A percentile compares a stretch with the other conserved stretches of the same genome.
These are phyloP conservation scores for Drosophila ironensis DNA, from an alignment of 1,140 invertebrate species.

Conservation along the genomic window DNA sequence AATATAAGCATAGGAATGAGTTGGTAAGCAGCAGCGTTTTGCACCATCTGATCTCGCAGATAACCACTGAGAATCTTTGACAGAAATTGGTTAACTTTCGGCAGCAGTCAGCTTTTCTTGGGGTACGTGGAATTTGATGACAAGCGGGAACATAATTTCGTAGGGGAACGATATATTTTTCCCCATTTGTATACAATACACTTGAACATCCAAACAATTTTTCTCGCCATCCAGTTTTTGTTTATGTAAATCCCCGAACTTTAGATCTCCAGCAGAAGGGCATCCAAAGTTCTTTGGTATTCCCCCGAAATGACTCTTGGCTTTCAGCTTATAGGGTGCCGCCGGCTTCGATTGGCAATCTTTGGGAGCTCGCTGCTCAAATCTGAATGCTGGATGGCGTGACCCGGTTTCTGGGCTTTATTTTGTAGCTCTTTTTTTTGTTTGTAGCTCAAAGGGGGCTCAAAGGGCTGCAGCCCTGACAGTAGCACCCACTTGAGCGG, in stretches of 20 bases:
- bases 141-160: neutral
- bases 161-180: too few relatives aligned
- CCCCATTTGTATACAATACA: too few relatives aligned
- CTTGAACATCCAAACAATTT: too few relatives aligned
- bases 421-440: too few relatives aligned
- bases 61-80: slow-evolving; percentile 53
- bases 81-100: slow-evolving; percentile 25
- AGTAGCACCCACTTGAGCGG: slow-evolving; percentile 25
- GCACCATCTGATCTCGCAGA: slow-evolving; percentile 46
- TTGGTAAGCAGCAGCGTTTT: slow-evolving; percentile 38
- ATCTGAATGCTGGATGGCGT: slow-evolving; percentile 3
- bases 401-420: slow-evolving; percentile 47
- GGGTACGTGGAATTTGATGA: neutral
- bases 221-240: too few relatives aligned
- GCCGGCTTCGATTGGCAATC: slow-evolving; percentile 34
- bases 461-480: slow-evolving; percentile 26
- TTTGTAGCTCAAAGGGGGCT: too few relatives aligned
- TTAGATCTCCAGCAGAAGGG: too few relatives aligned
- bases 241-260: too few relatives aligned
- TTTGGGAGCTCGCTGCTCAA: neutral
- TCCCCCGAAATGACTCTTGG: too few relatives aligned
- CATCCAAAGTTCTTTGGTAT: too few relatives aligned
- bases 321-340: slow-evolving; percentile 57
- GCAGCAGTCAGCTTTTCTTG: neutral
- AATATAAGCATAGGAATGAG: too few relatives aligned